A percentile compares a stretch with the other conserved stretches of the same genome.
Conservation (phyloP, 2,797 vertebrate genomes). For the Gadopsis bispinosus region DNA sequence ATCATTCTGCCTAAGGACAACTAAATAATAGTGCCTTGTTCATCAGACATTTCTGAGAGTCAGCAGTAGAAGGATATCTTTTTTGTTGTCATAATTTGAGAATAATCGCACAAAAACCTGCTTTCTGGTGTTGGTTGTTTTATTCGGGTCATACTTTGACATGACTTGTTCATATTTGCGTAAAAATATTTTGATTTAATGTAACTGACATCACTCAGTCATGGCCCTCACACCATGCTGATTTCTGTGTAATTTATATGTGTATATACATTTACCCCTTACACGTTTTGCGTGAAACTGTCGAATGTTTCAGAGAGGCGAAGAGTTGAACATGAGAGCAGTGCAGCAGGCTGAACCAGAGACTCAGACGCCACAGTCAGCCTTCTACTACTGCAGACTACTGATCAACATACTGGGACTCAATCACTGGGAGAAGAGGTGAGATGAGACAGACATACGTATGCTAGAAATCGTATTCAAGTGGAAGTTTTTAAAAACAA, state of each 20-base stretch:
- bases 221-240: not conserved
- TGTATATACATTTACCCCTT: not conserved
- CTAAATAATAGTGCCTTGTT: not conserved
- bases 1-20: too few relatives aligned
- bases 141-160: not conserved
- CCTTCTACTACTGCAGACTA: slow-evolving; percentile 98
- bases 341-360: slow-evolving; percentile 91
- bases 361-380: slow-evolving; percentile 92
- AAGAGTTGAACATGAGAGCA: slow-evolving; percentile 94
- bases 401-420: slow-evolving; percentile 98
- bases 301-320: slow-evolving; percentile 84
- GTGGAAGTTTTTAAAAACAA: not conserved
- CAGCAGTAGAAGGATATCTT: not conserved
- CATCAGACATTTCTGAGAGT: not conserved
- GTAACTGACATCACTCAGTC: not conserved
- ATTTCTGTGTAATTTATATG: not conserved
- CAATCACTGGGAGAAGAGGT: slow-evolving; percentile 99
- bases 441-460: slow-evolving; percentile 57
- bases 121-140: not conserved
- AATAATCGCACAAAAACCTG: not conserved
- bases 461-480: not conserved
- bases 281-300: not conserved
- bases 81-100: not conserved
- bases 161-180: not conserved
- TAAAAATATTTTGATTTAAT: not conserved